Percentiles rank a stretch among this genome's conserved stretches.
phyloP scores from a whole-genome alignment of 2,113 vertebrate species.

The Picathartes gymnocephalus region DNA sequence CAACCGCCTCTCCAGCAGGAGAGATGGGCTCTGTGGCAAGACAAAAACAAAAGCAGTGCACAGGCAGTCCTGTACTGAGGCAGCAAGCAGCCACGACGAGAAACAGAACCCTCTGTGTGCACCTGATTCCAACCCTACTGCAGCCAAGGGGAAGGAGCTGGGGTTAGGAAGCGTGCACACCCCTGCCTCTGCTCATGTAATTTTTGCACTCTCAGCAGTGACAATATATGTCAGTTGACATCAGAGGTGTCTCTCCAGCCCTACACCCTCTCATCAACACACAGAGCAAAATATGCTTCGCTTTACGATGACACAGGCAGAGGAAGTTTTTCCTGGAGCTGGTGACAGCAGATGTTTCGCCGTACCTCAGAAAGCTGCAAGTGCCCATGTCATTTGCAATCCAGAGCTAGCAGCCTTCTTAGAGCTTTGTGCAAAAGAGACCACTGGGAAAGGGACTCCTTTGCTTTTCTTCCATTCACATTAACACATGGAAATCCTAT shows the following conservation, averaged over 20 bases:
- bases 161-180: not conserved
- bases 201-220: no score
- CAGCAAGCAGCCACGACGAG: not conserved
- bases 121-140: not conserved
- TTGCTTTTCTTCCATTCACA: not conserved
- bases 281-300: not conserved
- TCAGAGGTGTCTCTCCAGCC: not conserved
- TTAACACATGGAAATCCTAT: not conserved
- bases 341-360: not conserved
- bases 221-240: not conserved
- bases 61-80: not conserved
- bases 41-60: not conserved
- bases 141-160: not conserved
- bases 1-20: not conserved
- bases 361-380: not conserved
- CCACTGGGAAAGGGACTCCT: not conserved
- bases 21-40: not conserved
- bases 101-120: not conserved
- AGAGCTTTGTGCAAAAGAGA: not conserved
- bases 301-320: not conserved
- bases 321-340: not conserved
- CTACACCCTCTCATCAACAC: not conserved
- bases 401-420: not conserved
- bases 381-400: not conserved
- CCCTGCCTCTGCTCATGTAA: not conserved